Base-by-base conservation (phyloP, 2,113 vertebrate species). In the Ictidomys tridecemlineatus region DNA sequence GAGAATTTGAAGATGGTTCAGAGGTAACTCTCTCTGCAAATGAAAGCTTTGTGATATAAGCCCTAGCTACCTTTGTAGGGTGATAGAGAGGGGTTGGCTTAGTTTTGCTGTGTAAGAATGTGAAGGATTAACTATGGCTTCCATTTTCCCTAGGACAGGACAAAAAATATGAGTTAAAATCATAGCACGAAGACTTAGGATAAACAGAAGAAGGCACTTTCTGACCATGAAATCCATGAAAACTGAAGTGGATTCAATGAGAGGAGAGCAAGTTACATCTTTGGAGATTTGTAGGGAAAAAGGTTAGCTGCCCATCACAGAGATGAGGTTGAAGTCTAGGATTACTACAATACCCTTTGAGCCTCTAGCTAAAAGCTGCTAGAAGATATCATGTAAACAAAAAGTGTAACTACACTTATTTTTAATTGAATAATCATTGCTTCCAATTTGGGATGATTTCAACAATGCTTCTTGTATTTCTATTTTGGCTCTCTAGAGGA, bases 401-500 rank as follows among this genome's bases (percentile, higher is more conserved):
- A 92, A 97, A 97, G 86, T 93, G 51, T 93, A 90, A 93, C 93
- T 93, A 93, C 79, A 78, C 95, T 97, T 95, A 95, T 91, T 97
- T 97, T 97, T 97, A 98, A 98, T 98, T 96, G 96, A 98, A 97
- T 98, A 97, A 97, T 95, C 73, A 92, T 90, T 80, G 92, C 91
- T 98, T 98, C 96, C 88, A 96, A 97, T 93, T 97, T 96, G 72
- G 93, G 95, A 87, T 90, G 84, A 91, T 90, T 97, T 95, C 97
- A 97, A 95, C 97, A 96, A 95, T 96, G 95, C 85, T 92, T 48
- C 93, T 98, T 98, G 69, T 97, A 97, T 93, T 96, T 97, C 95
- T 98, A 92, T 98, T 98, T 97, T 96, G 92, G 78, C 42, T 97
- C 85, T 97, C 89, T 65, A 74, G 89, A 85, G 92, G 89, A 97